phyloP scores from a whole-genome alignment of 2,888 invertebrate species.

The Timandra comae region DNA sequence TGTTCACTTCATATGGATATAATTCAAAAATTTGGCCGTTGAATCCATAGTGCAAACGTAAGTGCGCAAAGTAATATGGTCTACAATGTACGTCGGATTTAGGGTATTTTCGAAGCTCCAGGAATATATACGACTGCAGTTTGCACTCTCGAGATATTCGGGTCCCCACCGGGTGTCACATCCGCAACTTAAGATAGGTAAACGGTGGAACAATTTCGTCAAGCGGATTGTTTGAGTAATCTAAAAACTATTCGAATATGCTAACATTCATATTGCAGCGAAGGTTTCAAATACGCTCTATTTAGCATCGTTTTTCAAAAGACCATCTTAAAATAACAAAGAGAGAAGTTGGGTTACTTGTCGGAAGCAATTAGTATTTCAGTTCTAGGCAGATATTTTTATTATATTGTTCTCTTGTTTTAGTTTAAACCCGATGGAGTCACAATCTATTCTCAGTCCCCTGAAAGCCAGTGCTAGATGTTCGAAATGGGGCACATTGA shows the following conservation, averaged over 20 bases:
- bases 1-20: conserved; percentile 56
- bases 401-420: conserved; percentile 19
- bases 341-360: conserved; percentile 10
- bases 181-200: conserved; percentile 30
- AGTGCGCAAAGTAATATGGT: conserved; percentile 52
- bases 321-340: conserved; percentile 5
- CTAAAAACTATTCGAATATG: conserved; percentile 22
- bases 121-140: conserved; percentile 45
- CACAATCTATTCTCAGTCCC: conserved; percentile 46
- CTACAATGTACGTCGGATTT: conserved; percentile 54
- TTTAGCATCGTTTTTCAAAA: no score
- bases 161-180: conserved; percentile 33
- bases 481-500: conserved; percentile 69
- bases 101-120: conserved; percentile 49
- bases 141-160: conserved; percentile 37
- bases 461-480: conserved; percentile 54
- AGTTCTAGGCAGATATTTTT: conserved; percentile 19
- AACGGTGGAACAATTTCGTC: conserved; percentile 28
- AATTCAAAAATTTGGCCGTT: conserved; percentile 69
- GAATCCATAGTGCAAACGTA: conserved; percentile 50
- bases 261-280: no score
- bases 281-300: no score
- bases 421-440: conserved; percentile 28
- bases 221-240: conserved; percentile 18
- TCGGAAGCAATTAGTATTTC: conserved; percentile 20